Evolutionary conservation across 2,113 vertebrate genomes (phyloP).

Genomic region (Pluvianellus socialis): DNA sequence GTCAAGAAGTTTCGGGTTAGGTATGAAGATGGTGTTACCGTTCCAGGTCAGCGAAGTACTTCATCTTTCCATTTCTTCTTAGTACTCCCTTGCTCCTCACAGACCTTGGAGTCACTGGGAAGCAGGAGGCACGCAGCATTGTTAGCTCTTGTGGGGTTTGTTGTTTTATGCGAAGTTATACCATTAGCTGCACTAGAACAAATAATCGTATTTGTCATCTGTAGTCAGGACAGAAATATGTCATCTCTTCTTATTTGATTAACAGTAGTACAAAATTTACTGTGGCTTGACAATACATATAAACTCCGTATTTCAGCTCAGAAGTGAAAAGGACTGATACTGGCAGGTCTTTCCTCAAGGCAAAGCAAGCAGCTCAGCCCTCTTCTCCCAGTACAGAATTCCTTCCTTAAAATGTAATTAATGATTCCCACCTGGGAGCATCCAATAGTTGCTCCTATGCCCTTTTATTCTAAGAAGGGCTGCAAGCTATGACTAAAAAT

Average conservation of each 20-base stretch:
- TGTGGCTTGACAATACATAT: background rate
- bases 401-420: background rate
- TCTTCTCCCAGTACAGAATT: background rate
- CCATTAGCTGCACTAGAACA: background rate
- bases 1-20: background rate
- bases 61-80: background rate
- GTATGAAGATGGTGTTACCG: background rate
- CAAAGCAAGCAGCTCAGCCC: background rate
- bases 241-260: background rate
- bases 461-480: background rate
- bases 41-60: background rate
- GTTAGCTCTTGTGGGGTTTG: background rate
- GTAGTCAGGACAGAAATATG: background rate
- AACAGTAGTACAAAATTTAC: background rate
- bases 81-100: background rate
- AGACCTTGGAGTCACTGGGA: background rate
- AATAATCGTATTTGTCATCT: background rate
- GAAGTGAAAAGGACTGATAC: background rate
- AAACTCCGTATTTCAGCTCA: background rate
- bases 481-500: background rate
- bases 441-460: background rate
- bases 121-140: background rate
- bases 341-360: background rate
- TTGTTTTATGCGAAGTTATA: background rate
- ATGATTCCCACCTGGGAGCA: background rate